These are phyloP conservation scores for Noctilio leporinus DNA, from an alignment of 2,113 vertebrate genomes.

Conservation along the genomic window DNA sequence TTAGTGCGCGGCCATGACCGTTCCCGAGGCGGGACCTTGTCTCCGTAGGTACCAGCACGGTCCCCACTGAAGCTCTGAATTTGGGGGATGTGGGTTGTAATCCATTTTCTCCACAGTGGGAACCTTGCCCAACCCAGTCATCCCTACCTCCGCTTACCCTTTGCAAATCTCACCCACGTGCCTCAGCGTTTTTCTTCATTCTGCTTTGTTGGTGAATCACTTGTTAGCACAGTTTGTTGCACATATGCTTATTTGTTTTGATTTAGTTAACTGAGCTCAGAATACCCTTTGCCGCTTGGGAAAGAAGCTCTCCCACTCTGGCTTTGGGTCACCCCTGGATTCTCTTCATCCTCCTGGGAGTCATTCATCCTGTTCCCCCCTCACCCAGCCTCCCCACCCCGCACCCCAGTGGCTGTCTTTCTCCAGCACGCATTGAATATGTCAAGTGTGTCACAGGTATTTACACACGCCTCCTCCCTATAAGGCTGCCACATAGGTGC, in stretches of 20 bases:
- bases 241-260: background rate
- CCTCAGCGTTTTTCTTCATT: background rate
- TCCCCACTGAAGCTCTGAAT: background rate
- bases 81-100: background rate
- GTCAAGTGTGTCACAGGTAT: background rate
- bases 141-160: background rate
- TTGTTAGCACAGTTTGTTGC: background rate
- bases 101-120: background rate
- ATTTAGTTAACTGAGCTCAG: background rate
- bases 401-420: background rate
- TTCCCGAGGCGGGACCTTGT: background rate
- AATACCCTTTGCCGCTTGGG: background rate
- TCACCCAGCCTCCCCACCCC: accelerated
- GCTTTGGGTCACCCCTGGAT: background rate
- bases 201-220: background rate
- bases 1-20: background rate
- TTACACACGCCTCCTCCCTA: accelerated
- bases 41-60: background rate
- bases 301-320: background rate
- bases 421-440: background rate
- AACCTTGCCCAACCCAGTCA: background rate
- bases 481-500: too few species aligned
- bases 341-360: background rate
- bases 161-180: background rate
- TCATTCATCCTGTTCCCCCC: background rate